A percentile compares a stretch with the other conserved stretches of the same genome.
Evolutionary conservation across 2,797 vertebrate species (phyloP).

Genomic region (Gymnoscopelus braueri): DNA sequence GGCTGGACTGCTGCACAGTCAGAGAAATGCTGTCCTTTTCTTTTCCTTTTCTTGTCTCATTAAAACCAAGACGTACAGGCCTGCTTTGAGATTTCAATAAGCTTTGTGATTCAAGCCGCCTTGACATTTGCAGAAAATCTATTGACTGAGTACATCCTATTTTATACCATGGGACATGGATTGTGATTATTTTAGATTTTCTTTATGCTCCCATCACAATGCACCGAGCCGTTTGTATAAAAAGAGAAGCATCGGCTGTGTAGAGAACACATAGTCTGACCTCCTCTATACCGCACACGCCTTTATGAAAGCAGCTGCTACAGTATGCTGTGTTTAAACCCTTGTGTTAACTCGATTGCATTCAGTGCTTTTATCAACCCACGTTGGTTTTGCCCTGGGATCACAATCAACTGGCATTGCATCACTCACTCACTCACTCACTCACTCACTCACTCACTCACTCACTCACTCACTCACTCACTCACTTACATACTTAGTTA

Average conservation of each 20-base stretch:
- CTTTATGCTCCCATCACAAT: slow-evolving; percentile 19
- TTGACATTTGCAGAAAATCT: slow-evolving; percentile 70
- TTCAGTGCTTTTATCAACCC: slow-evolving; percentile 46
- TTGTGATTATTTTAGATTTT: slow-evolving; percentile 54
- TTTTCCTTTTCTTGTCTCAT: slow-evolving; percentile 61
- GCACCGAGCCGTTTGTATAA: background rate
- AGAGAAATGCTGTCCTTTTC: slow-evolving; percentile 68
- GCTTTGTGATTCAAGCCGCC: slow-evolving; percentile 63
- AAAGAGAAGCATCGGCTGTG: slow-evolving; percentile 25
- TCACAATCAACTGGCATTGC: slow-evolving; percentile 12
- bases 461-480: too few relatives aligned
- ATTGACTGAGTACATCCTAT: slow-evolving; percentile 53
- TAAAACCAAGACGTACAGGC: slow-evolving; percentile 60
- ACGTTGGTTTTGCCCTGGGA: slow-evolving; percentile 13
- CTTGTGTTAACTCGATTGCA: slow-evolving; percentile 37
- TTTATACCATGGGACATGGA: slow-evolving; percentile 34
- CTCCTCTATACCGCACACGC: background rate
- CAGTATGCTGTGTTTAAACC: too few relatives aligned
- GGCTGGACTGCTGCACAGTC: slow-evolving; percentile 71
- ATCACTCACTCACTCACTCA: too few relatives aligned
- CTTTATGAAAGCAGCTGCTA: background rate
- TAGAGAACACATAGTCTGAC: slow-evolving; percentile 29
- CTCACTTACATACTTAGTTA: too few relatives aligned
- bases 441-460: too few relatives aligned
- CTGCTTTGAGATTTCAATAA: slow-evolving; percentile 71